Base-by-base conservation (phyloP, 2,888 invertebrate species). In the Cryptophagus acutangulus region DNA sequence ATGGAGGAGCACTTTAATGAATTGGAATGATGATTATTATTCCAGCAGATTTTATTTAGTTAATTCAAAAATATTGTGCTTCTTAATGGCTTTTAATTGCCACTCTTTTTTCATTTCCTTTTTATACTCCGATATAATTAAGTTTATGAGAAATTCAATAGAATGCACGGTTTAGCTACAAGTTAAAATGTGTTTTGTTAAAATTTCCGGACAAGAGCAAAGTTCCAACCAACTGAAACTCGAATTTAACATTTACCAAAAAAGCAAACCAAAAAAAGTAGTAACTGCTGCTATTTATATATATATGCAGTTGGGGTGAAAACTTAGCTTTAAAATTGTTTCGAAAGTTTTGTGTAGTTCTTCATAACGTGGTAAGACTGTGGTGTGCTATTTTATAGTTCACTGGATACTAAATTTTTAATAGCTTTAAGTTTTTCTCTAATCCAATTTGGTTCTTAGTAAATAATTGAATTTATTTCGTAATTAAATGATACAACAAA, bases 1-100 rank as follows among this genome's bases (percentile, higher is more conserved):
- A 20, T 20, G n/a, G 6, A 20, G n/a, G 30, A 10, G 9, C 9
- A 10, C 17, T 20, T 38, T 14, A 38, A 31, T 38, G 38, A 24
- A 20, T 38, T 38, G 15, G 38, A 38, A 24, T 14, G 15, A 15
- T 8, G 24, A 20, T 20, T 20, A 8, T 20, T 20, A 6, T n/a
- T n/a, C n/a, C n/a, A 20, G n/a, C 6, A 20, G n/a, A 20, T 20
- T 20, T 6, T 20, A 20, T 20, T n/a, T 20, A 20, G 24, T 20
- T 8, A 8, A n/a, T 8, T 20, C n/a, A 20, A 20, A 8, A 20
- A 20, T 20, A 20, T 20, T 8, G 24, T 20, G 24, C 24, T 20
- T 20, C n/a, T 20, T 20, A 20, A 20, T 20, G 6, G 6, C 6
- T 20, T n/a, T n/a, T n/a, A n/a, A n/a, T n/a, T n/a, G n/a, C n/a